Percentiles rank a stretch among this genome's conserved stretches.
These are phyloP conservation scores for Argyresthia albistria DNA, from an alignment of 2,888 invertebrate genomes.

Conservation along the genomic window DNA sequence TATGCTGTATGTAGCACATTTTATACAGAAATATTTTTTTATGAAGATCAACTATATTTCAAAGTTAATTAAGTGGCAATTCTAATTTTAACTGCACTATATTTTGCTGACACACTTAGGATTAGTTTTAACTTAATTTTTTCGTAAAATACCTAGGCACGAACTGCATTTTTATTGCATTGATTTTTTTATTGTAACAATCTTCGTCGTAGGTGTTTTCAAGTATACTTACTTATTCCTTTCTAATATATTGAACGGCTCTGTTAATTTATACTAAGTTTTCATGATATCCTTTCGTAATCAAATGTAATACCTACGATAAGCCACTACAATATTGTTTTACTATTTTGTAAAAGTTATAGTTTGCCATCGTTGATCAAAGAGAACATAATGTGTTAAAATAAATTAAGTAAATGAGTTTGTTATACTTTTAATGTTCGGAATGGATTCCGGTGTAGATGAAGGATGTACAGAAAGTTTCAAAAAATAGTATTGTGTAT, in stretches of 20 bases:
- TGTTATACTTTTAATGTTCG: conserved; percentile 59
- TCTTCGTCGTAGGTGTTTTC: conserved; percentile 24
- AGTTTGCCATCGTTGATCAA: conserved; percentile 70
- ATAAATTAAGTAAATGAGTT: conserved; percentile 63
- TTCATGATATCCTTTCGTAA: background rate
- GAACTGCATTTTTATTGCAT: conserved; percentile 68
- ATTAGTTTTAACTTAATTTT: conserved; percentile 42
- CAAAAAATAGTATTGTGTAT: conserved; percentile 59
- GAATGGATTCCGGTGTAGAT: conserved; percentile 31
- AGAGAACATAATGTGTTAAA: conserved; percentile 56
- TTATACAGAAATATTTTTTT: conserved; percentile 71
- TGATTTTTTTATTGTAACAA: conserved; percentile 35
- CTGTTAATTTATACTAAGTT: background rate
- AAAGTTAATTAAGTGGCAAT: conserved; percentile 67
- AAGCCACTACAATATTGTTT: conserved; percentile 64
- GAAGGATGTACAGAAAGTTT: conserved; percentile 59
- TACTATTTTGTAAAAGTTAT: conserved; percentile 59
- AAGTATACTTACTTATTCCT: background rate
- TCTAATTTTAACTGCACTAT: conserved; percentile 67
- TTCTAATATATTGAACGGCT: background rate
- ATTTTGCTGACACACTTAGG: conserved; percentile 70
- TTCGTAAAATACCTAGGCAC: conserved; percentile 66
- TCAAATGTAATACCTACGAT: conserved; percentile 31
- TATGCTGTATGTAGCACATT: conserved; percentile 63
- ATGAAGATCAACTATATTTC: conserved; percentile 59